These are phyloP conservation scores for Epizoanthus ramosus DNA, from an alignment of 92 coral and sea anemone species.

Conservation along the genomic window DNA sequence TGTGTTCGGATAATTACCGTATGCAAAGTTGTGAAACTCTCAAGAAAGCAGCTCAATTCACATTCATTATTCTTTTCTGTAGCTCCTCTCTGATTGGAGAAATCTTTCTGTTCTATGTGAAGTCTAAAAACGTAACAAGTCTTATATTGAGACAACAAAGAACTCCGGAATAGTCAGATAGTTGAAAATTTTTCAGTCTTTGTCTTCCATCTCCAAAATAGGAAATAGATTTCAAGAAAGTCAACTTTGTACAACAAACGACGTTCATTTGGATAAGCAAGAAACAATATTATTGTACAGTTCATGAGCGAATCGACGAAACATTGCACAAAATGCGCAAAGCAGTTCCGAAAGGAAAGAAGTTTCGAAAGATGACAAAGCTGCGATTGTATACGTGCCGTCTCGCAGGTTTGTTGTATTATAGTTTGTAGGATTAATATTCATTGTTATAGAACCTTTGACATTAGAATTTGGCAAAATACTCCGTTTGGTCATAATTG, in stretches of 20 bases:
- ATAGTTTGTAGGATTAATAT: neutral
- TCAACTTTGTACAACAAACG: neutral
- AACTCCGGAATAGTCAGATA: neutral
- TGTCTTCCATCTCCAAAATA: slow-evolving; percentile 21
- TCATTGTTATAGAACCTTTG: neutral
- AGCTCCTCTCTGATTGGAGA: neutral
- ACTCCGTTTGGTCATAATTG: too few species aligned
- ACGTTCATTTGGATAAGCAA: neutral
- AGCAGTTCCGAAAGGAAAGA: slow-evolving; percentile 30
- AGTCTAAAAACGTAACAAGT: neutral
- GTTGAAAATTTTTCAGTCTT: neutral
- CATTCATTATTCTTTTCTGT: neutral
- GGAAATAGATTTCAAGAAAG: neutral
- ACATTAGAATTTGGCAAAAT: too few species aligned
- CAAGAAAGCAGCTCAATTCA: neutral
- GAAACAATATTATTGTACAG: slow-evolving; percentile 8
- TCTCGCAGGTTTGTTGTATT: slow-evolving; percentile 27
- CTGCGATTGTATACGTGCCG: slow-evolving; percentile 16
- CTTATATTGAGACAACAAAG: neutral
- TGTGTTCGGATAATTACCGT: neutral
- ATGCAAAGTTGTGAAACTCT: neutral
- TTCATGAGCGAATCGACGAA: neutral
- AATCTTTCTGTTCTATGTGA: neutral
- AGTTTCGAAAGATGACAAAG: slow-evolving; percentile 24
- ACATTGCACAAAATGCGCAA: slow-evolving; percentile 10